These are phyloP conservation scores for Crenichthys baileyi DNA, from an alignment of 2,797 vertebrate genomes.

Conservation along the genomic window DNA sequence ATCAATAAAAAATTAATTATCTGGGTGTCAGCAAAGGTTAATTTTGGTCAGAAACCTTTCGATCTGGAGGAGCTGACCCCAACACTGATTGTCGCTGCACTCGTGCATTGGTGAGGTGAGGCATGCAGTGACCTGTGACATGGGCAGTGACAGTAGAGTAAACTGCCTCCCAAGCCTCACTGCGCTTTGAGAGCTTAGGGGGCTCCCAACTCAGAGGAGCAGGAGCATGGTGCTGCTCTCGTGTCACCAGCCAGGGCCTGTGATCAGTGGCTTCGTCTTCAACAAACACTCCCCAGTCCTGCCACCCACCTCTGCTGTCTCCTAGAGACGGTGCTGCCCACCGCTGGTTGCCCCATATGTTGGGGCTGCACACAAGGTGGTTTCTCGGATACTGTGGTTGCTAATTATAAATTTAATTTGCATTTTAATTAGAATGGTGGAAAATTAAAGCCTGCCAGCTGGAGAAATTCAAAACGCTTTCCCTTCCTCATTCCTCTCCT, in stretches of 20 bases:
- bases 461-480: slow-evolving; percentile 99
- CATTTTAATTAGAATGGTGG: slow-evolving; percentile 99
- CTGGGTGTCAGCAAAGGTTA: slow-evolving; percentile 90
- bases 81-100: slow-evolving; percentile 80
- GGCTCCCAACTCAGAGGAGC: slow-evolving; percentile 63
- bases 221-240: slow-evolving; percentile 48
- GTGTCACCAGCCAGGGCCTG: slow-evolving; percentile 58
- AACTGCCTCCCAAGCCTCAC: slow-evolving; percentile 85
- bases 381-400: slow-evolving; percentile 99
- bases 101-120: slow-evolving; percentile 85
- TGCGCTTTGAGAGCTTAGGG: slow-evolving; percentile 77
- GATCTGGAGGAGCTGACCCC: slow-evolving; percentile 90
- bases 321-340: slow-evolving; percentile 87
- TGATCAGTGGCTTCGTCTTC: slow-evolving; percentile 54
- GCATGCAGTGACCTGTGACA: slow-evolving; percentile 90
- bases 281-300: slow-evolving; percentile 55
- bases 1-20: slow-evolving; percentile 96
- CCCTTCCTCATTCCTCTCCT: slow-evolving; percentile 65
- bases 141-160: slow-evolving; percentile 86
- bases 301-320: slow-evolving; percentile 74
- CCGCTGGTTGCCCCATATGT: slow-evolving; percentile 95
- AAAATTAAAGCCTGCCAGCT: slow-evolving; percentile 99
- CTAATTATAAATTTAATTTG: slow-evolving; percentile 99
- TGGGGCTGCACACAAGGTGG: slow-evolving; percentile 94
- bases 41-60: slow-evolving; percentile 94